A percentile compares a stretch with the other conserved stretches of the same genome.
Conservation (phyloP, 2,113 vertebrate species). For the Hypanus sabinus region DNA sequence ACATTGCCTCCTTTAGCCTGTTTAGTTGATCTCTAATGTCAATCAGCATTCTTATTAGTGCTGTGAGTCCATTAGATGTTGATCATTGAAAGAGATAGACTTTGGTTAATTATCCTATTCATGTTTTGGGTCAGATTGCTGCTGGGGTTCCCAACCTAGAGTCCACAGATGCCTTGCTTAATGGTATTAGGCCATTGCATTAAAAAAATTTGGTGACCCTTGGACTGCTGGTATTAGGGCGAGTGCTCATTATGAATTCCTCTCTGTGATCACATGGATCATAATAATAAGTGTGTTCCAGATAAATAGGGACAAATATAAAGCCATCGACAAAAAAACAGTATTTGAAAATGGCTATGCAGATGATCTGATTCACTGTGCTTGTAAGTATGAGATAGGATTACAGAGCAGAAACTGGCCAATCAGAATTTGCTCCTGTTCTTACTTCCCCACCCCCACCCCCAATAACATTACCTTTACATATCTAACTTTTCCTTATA, state of each 20-base stretch:
- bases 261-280: not conserved
- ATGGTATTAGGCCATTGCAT: too few relatives aligned
- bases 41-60: not conserved
- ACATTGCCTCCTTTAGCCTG: not conserved
- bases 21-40: not conserved
- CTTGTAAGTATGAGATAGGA: not conserved
- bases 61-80: too few relatives aligned
- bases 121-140: too few relatives aligned
- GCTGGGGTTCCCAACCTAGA: too few relatives aligned
- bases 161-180: too few relatives aligned
- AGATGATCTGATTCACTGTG: not conserved
- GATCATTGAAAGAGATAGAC: not conserved
- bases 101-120: not conserved
- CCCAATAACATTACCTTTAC: not conserved
- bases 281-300: not conserved
- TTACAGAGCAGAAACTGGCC: not conserved
- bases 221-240: not conserved
- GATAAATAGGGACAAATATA: not conserved
- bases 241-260: not conserved
- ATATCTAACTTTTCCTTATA: not conserved
- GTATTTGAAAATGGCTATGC: not conserved
- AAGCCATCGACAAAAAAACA: not conserved
- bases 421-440: not conserved
- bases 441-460: not conserved
- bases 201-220: too few relatives aligned